Evolutionary conservation across 2,888 invertebrate genomes (phyloP).

Genomic region (Rotaria socialis): DNA sequence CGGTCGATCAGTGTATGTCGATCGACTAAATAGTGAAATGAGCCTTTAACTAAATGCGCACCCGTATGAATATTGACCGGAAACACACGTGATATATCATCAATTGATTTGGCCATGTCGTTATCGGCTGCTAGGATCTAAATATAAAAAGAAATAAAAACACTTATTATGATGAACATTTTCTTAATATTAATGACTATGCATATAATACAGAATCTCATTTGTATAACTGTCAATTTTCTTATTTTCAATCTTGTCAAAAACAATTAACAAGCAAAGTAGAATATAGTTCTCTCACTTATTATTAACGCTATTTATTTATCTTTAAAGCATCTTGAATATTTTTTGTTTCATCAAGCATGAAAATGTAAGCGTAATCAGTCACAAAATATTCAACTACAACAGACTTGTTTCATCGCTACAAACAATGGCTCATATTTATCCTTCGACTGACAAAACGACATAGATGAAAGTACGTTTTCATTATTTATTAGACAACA

Average conservation of each 20-base stretch:
- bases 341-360: too few species aligned
- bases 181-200: background rate
- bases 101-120: background rate
- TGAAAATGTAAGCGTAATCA: too few species aligned
- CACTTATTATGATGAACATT: too few species aligned
- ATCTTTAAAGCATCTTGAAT: too few species aligned
- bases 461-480: too few species aligned
- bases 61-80: background rate
- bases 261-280: background rate
- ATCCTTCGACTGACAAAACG: too few species aligned
- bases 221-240: background rate
- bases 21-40: background rate
- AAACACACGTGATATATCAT: background rate
- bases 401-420: too few species aligned
- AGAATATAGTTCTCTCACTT: too few species aligned
- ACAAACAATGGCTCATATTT: too few species aligned
- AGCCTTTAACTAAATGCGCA: background rate
- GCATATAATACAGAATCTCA: background rate
- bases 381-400: too few species aligned
- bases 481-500: too few species aligned
- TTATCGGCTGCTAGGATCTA: background rate
- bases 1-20: background rate
- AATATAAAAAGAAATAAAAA: background rate
- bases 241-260: background rate
- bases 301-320: too few species aligned